These are phyloP conservation scores for Prostheceraeus crozeri DNA, from an alignment of 2,888 invertebrate species.

Conservation along the genomic window DNA sequence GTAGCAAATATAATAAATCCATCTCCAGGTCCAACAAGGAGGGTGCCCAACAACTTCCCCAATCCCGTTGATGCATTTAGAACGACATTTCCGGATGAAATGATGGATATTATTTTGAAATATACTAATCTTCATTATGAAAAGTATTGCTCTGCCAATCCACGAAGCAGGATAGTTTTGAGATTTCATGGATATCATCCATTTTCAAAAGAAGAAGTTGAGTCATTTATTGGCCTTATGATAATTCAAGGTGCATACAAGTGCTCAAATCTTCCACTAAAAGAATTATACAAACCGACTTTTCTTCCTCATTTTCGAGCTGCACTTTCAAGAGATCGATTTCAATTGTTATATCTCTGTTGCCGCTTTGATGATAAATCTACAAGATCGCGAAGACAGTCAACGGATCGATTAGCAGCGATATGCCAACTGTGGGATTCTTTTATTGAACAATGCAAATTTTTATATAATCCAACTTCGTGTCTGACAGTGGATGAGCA, in stretches of 20 bases:
- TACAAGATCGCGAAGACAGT: neutral
- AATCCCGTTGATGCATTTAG: constrained; percentile 24
- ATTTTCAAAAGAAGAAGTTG: constrained; percentile 1
- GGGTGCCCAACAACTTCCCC: neutral
- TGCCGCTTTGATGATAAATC: constrained; percentile 5
- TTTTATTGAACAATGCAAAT: constrained; percentile 7
- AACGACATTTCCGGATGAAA: constrained; percentile 1
- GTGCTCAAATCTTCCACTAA: constrained; percentile 17
- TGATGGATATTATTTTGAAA: no score
- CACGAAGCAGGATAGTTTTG: neutral
- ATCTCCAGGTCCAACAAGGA: no score
- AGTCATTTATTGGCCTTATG: neutral
- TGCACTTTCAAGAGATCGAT: neutral
- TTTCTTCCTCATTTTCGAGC: constrained; percentile 5
- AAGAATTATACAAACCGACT: constrained; percentile 5
- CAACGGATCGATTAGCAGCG: neutral
- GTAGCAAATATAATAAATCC: neutral
- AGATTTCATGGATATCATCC: constrained; percentile 3
- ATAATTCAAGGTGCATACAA: neutral
- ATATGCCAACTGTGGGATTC: constrained; percentile 3
- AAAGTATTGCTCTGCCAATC: neutral
- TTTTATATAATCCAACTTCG: constrained; percentile 1
- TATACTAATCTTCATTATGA: no score
- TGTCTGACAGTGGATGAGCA: constrained; percentile 23
- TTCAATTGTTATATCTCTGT: constrained; percentile 7